These are phyloP conservation scores for Uropsilus gracilis DNA, from an alignment of 2,113 vertebrate species.

Conservation along the genomic window DNA sequence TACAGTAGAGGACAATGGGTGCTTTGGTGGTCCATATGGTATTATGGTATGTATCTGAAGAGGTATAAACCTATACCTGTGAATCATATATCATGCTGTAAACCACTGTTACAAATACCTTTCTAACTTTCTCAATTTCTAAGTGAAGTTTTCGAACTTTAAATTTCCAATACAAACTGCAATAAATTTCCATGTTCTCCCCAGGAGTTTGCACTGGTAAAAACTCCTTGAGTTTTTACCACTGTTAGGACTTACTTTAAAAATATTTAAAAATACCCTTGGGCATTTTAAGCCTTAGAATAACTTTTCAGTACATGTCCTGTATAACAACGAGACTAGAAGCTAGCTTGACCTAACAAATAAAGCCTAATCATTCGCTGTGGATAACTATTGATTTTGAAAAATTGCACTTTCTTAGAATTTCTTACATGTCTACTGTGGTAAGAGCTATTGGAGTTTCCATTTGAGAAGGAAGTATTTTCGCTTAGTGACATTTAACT, in stretches of 20 bases:
- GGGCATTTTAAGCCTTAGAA: background rate
- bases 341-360: constrained; percentile 36
- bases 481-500: constrained; percentile 64
- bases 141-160: background rate
- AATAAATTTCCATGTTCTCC: background rate
- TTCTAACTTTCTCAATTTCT: too few relatives aligned
- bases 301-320: background rate
- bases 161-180: background rate
- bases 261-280: background rate
- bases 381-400: constrained; percentile 20
- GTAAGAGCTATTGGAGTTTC: constrained; percentile 53
- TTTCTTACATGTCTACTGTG: constrained; percentile 11
- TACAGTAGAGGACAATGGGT: too few relatives aligned
- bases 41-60: too few relatives aligned
- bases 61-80: too few relatives aligned
- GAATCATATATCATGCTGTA: too few relatives aligned
- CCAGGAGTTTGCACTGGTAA: too few relatives aligned
- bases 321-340: constrained; percentile 12
- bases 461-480: constrained; percentile 60
- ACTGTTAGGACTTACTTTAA: background rate
- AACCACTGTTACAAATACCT: too few relatives aligned
- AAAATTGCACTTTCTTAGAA: constrained; percentile 24
- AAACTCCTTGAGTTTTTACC: background rate
- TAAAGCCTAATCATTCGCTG: background rate
- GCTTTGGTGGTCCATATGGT: too few relatives aligned